Base-by-base conservation (phyloP, 2,797 vertebrate genomes). In the Megalops cyprinoides region DNA sequence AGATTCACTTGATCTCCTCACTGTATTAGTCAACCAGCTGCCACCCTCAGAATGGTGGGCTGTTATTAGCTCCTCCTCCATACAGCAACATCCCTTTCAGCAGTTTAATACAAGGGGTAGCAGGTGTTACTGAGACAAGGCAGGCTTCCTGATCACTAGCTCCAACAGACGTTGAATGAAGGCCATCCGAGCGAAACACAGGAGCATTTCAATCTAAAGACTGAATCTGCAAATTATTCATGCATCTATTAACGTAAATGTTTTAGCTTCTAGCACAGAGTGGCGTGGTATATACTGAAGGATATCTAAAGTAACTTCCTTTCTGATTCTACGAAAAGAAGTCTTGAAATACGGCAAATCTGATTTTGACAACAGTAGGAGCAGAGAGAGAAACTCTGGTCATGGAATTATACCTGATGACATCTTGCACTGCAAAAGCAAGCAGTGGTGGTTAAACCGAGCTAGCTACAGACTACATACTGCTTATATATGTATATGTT, bases 21-120 rank as follows among this genome's bases (percentile, higher is more conserved):
- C 51, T 18, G 65, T 31, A 37, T 79, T 67, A n/a, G 55, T 62
- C 23, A 78, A 55, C 37, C 18, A 48, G 42, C n/a, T 67, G 62
- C 25, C 48, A 37, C 78, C 60, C 62, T 49, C 56, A 49, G 53
- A 79, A 23, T 55, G 7, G 62, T 20, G 60, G 8, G 25, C 46
- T 80, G 78, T 73, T 48, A 80, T 83, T 82, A 48, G 77, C 67
- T 83, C 62, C 76, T 78, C 49, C 74, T 79, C 44, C 28, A 31
- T 73, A 76, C 49, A 1, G 8, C 37, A 55, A 42, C 78, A 79
- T 76, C 18, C 76, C 20, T 37, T 55, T 25, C 55, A 44, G 39
- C 37, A 18, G 23, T 25, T 25, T 44, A 44, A 28, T 20, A 62
- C 25, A 15, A 62, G n/a, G 12, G 42, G 37, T n/a, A 62, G 76